These are phyloP conservation scores for Harpagifer antarcticus DNA, from an alignment of 2,797 vertebrate species.

Conservation along the genomic window DNA sequence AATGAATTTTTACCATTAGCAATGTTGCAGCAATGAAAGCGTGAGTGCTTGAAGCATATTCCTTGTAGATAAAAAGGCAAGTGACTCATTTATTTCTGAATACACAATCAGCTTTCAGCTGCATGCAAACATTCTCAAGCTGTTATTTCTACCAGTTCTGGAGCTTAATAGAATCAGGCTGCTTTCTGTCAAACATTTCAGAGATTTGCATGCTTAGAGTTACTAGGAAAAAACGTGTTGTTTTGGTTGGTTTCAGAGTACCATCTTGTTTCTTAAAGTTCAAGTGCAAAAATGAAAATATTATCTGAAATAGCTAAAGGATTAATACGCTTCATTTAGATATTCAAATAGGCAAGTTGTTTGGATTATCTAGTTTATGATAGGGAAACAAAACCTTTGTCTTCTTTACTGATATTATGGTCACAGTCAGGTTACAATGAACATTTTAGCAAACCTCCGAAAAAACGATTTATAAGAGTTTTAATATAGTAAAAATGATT, in stretches of 20 bases:
- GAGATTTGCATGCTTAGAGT: slow-evolving; percentile 12
- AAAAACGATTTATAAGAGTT: no score
- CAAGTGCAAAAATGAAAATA: not conserved
- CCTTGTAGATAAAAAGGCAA: slow-evolving; percentile 55
- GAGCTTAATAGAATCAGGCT: slow-evolving; percentile 1
- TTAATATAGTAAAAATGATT: no score
- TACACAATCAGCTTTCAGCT: slow-evolving; percentile 23
- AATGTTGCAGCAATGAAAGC: slow-evolving; percentile 46
- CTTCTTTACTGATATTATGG: no score
- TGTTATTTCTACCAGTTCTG: slow-evolving; percentile 16
- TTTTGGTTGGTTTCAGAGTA: slow-evolving; percentile 9
- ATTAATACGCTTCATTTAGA: not conserved
- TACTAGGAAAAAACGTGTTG: not conserved
- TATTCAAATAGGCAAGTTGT: not conserved
- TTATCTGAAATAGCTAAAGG: not conserved
- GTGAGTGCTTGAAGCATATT: slow-evolving; percentile 42
- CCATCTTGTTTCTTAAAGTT: slow-evolving; percentile 8
- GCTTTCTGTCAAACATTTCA: slow-evolving; percentile 7
- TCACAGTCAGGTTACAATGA: no score
- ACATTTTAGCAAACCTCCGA: no score
- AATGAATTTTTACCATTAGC: slow-evolving; percentile 65
- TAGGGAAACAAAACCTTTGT: not conserved
- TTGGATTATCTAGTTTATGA: not conserved
- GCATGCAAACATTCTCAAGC: slow-evolving; percentile 24
- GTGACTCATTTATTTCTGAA: slow-evolving; percentile 50